Evolutionary conservation across 2,888 invertebrate species (phyloP), one percentile per base, ranked within the genome.

Genomic region (Junonia oenone): DNA sequence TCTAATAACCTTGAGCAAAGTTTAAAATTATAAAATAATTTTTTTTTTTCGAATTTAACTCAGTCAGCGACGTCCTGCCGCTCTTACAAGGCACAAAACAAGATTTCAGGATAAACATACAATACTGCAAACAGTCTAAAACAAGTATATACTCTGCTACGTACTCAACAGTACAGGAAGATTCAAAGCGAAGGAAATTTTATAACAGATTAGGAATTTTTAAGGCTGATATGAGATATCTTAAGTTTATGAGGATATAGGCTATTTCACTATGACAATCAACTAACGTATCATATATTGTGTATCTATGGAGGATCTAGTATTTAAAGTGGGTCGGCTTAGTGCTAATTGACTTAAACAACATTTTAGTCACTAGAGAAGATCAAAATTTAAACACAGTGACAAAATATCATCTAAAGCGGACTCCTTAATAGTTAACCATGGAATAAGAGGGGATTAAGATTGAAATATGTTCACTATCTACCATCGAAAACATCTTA

Each of bases 21-120:
- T 40, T 19, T 11, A n/a, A 40, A 40, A 1, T 19, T 4, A 2
- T 11, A 19, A 14, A 33, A 33, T 13, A 31, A 31, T 9, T 9
- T 29, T 6, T 29, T 29, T 29, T 8, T 11, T 33, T 33, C 13
- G 22, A 15, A n/a, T 35, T 43, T 50, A 50, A n/a, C 51, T 52
- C 22, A 6, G 64, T 69, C 72, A 73, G 75, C 75, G 74, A 68
- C 68, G 78, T 73, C 71, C 68, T 65, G 69, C 66, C 72, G 77
- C 75, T 69, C 70, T 72, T 63, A 78, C 76, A 89, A 88, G 88
- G 88, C 88, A 89, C 88, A 81, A 87, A 80, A 81, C 68, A 87
- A 86, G 68, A 76, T 63, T 68, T 68, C 63, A 71, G 71, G 69
- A 68, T 63, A 68, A 68, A 67, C 64, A 61, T 68, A 64, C 62